Conservation (phyloP, 2,888 invertebrate species). For the Melanophora roralis region DNA sequence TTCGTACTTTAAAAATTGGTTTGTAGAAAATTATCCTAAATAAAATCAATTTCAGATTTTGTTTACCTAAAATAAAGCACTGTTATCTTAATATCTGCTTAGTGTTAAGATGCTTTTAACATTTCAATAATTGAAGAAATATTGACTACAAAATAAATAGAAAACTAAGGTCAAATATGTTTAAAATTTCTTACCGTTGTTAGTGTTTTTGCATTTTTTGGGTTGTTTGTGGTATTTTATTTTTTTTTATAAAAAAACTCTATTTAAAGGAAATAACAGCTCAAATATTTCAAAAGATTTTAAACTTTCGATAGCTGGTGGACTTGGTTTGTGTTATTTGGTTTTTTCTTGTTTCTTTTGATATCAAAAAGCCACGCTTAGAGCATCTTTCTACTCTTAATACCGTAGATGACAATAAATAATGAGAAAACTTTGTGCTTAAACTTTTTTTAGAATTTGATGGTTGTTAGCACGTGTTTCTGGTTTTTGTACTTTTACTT, state of each 20-base stretch:
- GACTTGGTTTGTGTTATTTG: slow-evolving; percentile 12
- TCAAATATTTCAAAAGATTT: not conserved
- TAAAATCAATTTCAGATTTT: too few species aligned
- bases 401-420: slow-evolving; percentile 11
- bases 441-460: not conserved
- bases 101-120: not conserved
- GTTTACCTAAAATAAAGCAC: not conserved
- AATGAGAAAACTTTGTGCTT: slow-evolving; percentile 11
- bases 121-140: too few species aligned
- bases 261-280: not conserved
- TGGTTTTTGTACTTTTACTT: not conserved
- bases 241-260: not conserved
- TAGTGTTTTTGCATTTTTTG: not conserved
- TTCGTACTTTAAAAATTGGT: too few species aligned
- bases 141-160: too few species aligned
- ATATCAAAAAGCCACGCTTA: not conserved
- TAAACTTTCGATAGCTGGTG: slow-evolving; percentile 16
- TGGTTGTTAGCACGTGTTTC: not conserved
- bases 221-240: not conserved
- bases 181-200: not conserved
- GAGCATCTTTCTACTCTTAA: not conserved
- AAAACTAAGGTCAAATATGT: too few species aligned
- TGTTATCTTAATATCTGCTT: not conserved
- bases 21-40: too few species aligned
- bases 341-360: not conserved